Conservation (phyloP, 2,888 invertebrate genomes). For the Cryptus viduatorius region DNA sequence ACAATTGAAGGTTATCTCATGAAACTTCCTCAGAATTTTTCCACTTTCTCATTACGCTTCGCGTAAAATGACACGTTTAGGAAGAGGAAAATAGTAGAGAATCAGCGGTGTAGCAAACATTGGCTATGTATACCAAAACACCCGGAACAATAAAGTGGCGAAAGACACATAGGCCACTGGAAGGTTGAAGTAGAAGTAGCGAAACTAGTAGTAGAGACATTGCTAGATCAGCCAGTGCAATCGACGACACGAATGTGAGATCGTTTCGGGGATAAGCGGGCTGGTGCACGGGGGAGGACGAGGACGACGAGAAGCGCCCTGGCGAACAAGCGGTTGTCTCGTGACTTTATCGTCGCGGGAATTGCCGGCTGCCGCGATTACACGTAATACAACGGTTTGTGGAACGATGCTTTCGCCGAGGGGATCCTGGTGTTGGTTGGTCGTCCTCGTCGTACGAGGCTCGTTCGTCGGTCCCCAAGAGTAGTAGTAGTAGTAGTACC, state of each 20-base stretch:
- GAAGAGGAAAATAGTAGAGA: not conserved
- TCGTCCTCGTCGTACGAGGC: slow-evolving; percentile 45
- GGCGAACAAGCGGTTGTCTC: slow-evolving; percentile 60
- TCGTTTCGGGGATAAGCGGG: slow-evolving; percentile 59
- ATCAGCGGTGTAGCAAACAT: not conserved
- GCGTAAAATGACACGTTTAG: no score
- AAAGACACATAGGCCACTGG: not conserved
- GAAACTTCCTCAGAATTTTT: no score
- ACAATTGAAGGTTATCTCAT: no score
- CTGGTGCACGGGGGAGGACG: slow-evolving; percentile 23
- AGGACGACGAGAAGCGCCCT: slow-evolving; percentile 38
- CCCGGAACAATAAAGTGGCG: not conserved
- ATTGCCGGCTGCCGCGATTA: slow-evolving; percentile 67
- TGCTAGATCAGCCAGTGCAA: slow-evolving; percentile 44
- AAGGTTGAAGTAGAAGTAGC: slow-evolving; percentile 20
- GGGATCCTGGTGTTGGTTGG: slow-evolving; percentile 17
- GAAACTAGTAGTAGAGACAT: slow-evolving; percentile 25
- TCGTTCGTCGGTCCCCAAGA: slow-evolving; percentile 40
- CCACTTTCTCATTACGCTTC: no score
- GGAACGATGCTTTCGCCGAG: slow-evolving; percentile 56
- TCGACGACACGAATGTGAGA: slow-evolving; percentile 55
- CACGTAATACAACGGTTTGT: slow-evolving; percentile 68
- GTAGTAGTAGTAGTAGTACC: not conserved
- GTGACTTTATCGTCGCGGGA: slow-evolving; percentile 69
- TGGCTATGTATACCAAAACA: slow-evolving; percentile 19